phyloP scores from a whole-genome alignment of 2,797 vertebrate species.

The Podarcis siculus region DNA sequence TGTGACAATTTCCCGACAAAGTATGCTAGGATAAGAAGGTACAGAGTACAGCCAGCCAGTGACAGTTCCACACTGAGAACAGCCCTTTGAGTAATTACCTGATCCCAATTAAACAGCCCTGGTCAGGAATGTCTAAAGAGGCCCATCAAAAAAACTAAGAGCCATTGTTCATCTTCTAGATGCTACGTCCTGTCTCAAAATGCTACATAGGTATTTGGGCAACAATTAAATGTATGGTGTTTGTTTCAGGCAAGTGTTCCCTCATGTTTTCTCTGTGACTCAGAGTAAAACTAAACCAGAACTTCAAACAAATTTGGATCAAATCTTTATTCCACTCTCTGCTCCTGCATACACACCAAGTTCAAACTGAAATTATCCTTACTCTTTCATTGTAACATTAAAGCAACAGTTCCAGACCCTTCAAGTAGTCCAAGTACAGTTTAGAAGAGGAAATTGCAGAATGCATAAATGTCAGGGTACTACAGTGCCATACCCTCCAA shows the following conservation, averaged over 20 bases:
- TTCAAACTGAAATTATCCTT: not conserved
- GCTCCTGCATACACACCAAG: not conserved
- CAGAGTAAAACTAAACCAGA: not conserved
- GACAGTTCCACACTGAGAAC: constrained; percentile 63
- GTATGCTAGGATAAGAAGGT: constrained; percentile 74
- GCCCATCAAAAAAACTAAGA: constrained; percentile 65
- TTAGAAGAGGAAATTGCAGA: not conserved
- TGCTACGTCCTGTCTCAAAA: constrained; percentile 51
- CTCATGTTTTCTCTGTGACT: not conserved
- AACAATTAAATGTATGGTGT: constrained; percentile 12
- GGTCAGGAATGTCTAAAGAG: constrained; percentile 66
- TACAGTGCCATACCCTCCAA: no score
- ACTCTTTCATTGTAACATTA: not conserved
- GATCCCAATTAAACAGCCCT: constrained; percentile 74
- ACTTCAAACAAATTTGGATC: not conserved
- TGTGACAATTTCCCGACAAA: constrained; percentile 77
- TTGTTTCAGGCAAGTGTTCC: constrained; percentile 4
- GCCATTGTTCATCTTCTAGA: constrained; percentile 62
- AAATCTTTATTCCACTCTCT: not conserved
- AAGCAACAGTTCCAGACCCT: not conserved
- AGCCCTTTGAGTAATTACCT: constrained; percentile 75
- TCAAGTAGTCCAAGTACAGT: not conserved
- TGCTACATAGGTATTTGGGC: constrained; percentile 49
- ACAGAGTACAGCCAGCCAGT: constrained; percentile 61
- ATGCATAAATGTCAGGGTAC: not conserved